Percentiles rank a stretch among this genome's conserved stretches.
phyloP scores from a whole-genome alignment of 2,888 invertebrate species.

The Lepidocyrtoides sp. region DNA sequence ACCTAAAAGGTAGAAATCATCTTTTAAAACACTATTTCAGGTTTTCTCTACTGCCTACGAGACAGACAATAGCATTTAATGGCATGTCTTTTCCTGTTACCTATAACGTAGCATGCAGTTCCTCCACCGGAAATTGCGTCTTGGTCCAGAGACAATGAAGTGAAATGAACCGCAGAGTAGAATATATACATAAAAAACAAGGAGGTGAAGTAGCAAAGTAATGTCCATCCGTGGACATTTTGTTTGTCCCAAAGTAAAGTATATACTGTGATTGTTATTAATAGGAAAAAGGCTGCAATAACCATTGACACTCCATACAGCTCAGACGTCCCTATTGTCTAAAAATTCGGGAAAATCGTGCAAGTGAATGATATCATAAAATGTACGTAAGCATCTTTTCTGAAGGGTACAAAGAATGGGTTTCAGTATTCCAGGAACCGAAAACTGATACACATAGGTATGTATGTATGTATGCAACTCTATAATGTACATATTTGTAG shows the following conservation, averaged over 20 bases:
- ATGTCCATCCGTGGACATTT: conserved; percentile 83
- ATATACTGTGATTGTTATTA: conserved; percentile 83
- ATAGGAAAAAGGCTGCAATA: conserved; percentile 82
- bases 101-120: conserved; percentile 79
- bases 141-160: conserved; percentile 56
- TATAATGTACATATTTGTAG: not conserved
- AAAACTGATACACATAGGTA: too few relatives aligned
- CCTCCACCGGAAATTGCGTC: conserved; percentile 68
- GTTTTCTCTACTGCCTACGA: not conserved
- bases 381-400: too few relatives aligned
- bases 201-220: conserved; percentile 78
- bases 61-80: too few relatives aligned
- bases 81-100: conserved; percentile 59
- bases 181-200: conserved; percentile 83
- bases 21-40: not conserved
- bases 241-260: conserved; percentile 83
- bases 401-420: too few relatives aligned
- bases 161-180: conserved; percentile 79
- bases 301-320: conserved; percentile 83
- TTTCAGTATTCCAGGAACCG: too few relatives aligned
- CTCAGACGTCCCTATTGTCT: conserved; percentile 68
- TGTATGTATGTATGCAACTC: too few relatives aligned
- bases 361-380: not conserved
- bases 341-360: not conserved
- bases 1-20: conserved; percentile 62